These are phyloP conservation scores for Heteronetta atricapilla DNA, from an alignment of 2,113 vertebrate genomes.

Conservation along the genomic window DNA sequence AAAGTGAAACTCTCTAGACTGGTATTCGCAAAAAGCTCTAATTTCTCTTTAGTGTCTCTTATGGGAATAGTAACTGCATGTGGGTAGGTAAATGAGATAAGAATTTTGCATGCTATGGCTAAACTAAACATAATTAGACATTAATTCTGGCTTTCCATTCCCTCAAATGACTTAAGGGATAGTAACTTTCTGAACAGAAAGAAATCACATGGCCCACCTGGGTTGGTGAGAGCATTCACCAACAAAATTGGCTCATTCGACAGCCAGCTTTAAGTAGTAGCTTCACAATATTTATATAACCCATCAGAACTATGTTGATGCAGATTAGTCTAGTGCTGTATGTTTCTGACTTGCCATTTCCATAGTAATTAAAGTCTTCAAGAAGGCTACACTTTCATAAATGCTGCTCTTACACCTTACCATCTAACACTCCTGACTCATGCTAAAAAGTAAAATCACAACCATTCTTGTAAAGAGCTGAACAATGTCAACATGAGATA, in stretches of 20 bases:
- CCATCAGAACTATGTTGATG: not conserved
- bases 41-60: slow-evolving; percentile 72
- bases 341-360: not conserved
- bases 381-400: not conserved
- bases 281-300: not conserved
- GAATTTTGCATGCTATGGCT: slow-evolving; percentile 49
- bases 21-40: slow-evolving; percentile 64
- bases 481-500: not conserved
- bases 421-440: not conserved
- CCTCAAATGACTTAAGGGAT: slow-evolving; percentile 55
- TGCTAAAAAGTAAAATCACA: not conserved
- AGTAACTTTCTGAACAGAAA: slow-evolving; percentile 46
- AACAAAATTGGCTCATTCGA: not conserved
- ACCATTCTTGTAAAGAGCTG: not conserved
- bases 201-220: slow-evolving; percentile 42
- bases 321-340: not conserved
- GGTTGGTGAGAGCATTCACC: slow-evolving; percentile 26
- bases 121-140: slow-evolving; percentile 66
- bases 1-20: slow-evolving; percentile 63
- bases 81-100: slow-evolving; percentile 71
- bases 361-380: not conserved
- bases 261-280: not conserved
- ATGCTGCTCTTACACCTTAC: not conserved
- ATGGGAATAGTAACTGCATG: slow-evolving; percentile 54
- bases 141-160: slow-evolving; percentile 61